Conservation (phyloP, 2,888 invertebrate genomes). For the Pandemis corylana region DNA sequence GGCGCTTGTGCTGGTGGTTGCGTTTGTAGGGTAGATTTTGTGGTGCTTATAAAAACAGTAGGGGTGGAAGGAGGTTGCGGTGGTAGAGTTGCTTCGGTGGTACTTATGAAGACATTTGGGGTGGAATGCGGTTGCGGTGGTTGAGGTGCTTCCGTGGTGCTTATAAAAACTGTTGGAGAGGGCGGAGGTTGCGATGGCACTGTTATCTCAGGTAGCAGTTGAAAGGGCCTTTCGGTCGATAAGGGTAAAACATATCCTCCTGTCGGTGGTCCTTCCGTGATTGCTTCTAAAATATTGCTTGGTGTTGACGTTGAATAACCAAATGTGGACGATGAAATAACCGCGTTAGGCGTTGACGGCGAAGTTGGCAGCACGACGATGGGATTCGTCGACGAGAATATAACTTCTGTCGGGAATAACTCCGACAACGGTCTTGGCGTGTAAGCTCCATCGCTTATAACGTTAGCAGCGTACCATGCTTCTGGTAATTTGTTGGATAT, state of each 20-base stretch:
- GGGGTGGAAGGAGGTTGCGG: background rate
- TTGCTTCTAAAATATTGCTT: slow-evolving; percentile 31
- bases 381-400: slow-evolving; percentile 65
- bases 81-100: background rate
- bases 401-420: slow-evolving; percentile 67
- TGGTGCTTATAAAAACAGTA: background rate
- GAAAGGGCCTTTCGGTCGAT: slow-evolving; percentile 26
- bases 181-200: slow-evolving; percentile 24
- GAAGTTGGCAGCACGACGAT: slow-evolving; percentile 53
- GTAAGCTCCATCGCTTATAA: slow-evolving; percentile 68
- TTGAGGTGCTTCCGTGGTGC: slow-evolving; percentile 8
- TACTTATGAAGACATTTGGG: slow-evolving; percentile 1
- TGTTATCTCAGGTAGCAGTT: slow-evolving; percentile 30
- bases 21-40: background rate
- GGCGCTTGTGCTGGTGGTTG: slow-evolving; percentile 25
- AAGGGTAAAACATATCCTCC: slow-evolving; percentile 29
- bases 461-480: slow-evolving; percentile 76
- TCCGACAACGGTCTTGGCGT: slow-evolving; percentile 75
- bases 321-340: slow-evolving; percentile 13
- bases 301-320: slow-evolving; percentile 40
- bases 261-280: slow-evolving; percentile 20
- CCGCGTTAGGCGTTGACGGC: slow-evolving; percentile 34
- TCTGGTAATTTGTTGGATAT: slow-evolving; percentile 61
- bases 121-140: background rate
- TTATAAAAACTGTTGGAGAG: slow-evolving; percentile 3